Evolutionary conservation across 2,888 invertebrate genomes (phyloP).

Genomic region (Apodemia zela): DNA sequence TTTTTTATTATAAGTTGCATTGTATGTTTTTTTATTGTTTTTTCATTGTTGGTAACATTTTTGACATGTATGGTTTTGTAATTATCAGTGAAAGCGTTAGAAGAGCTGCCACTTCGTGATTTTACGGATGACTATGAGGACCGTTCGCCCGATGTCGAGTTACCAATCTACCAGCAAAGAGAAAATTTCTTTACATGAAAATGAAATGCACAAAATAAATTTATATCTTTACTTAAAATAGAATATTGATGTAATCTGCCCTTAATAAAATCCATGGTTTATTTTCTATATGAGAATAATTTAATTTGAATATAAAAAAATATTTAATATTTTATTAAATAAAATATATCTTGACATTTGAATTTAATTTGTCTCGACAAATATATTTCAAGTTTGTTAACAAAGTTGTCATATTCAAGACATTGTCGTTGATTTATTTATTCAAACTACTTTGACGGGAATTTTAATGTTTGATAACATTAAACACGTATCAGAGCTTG

Average conservation of each 20-base stretch:
- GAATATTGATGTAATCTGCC: background rate
- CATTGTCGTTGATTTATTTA: background rate
- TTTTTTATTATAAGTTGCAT: slow-evolving; percentile 35
- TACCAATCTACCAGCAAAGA: slow-evolving; percentile 92
- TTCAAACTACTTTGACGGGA: background rate
- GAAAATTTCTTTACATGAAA: slow-evolving; percentile 88
- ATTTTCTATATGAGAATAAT: too few relatives aligned
- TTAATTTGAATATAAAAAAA: too few relatives aligned
- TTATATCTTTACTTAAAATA: background rate
- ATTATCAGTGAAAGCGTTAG: slow-evolving; percentile 86
- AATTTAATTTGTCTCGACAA: too few relatives aligned
- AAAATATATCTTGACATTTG: too few relatives aligned
- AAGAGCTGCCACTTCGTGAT: slow-evolving; percentile 83
- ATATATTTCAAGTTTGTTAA: too few relatives aligned
- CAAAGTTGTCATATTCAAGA: background rate
- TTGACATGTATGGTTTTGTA: slow-evolving; percentile 23
- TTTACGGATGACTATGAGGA: slow-evolving; percentile 84
- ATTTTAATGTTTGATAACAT: background rate
- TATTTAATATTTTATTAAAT: too few relatives aligned
- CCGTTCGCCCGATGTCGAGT: slow-evolving; percentile 87
- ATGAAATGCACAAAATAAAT: slow-evolving; percentile 8
- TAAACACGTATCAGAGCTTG: background rate
- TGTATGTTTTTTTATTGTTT: slow-evolving; percentile 27
- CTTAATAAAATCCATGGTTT: background rate
- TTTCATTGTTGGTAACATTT: slow-evolving; percentile 25